Evolutionary conservation across 2,113 vertebrate species (phyloP).

Genomic region (Saccopteryx bilineata): DNA sequence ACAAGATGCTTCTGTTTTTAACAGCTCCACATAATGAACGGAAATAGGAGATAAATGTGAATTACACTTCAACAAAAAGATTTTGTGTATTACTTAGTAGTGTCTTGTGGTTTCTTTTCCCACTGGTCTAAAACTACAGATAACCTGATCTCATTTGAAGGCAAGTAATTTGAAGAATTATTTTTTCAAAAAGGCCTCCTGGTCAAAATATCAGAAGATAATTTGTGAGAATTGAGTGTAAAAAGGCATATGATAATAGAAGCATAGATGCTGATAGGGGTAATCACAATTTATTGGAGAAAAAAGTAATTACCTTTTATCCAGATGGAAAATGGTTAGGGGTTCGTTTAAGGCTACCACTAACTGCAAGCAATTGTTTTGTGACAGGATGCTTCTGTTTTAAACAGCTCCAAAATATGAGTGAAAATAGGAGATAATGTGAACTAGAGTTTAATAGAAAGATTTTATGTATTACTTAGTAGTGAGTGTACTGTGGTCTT

Average conservation of each 20-base stretch:
- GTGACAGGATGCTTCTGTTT: background rate
- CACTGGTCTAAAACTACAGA: background rate
- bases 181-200: background rate
- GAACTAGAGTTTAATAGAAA: background rate
- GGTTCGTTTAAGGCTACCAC: background rate
- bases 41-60: background rate
- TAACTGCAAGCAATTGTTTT: conserved; percentile 1
- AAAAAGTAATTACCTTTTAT: background rate
- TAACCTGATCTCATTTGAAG: background rate
- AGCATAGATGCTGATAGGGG: background rate
- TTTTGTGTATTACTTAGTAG: background rate
- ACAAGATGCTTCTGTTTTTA: conserved; percentile 2
- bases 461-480: background rate
- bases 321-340: background rate
- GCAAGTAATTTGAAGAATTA: background rate
- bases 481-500: background rate
- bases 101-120: background rate
- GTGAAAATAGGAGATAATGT: background rate
- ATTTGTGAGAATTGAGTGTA: background rate
- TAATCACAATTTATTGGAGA: background rate
- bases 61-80: background rate
- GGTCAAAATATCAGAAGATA: background rate
- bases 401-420: background rate
- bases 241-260: background rate
- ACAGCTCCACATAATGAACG: background rate